Conservation (phyloP, 2,113 vertebrate genomes). For the Oryzias javanicus region DNA sequence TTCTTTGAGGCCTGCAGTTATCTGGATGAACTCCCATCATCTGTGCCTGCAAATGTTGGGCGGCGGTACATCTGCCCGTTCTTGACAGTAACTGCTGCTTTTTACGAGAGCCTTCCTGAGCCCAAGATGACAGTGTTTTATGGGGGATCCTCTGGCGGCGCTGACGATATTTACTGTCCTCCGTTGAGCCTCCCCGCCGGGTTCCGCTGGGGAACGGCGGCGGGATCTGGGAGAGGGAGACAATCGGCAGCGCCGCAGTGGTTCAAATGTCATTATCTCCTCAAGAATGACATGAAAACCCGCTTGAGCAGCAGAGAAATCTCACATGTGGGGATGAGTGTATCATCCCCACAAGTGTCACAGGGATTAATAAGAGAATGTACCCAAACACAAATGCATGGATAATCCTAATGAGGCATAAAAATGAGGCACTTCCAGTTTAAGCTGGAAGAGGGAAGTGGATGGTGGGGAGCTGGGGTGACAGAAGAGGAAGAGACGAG, state of each 20-base stretch:
- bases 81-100: constrained; percentile 14
- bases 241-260: constrained; percentile 12
- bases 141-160: background rate
- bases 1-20: background rate
- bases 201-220: background rate
- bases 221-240: constrained; percentile 11
- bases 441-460: constrained; percentile 23
- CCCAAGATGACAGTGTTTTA: constrained; percentile 10
- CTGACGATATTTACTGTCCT: constrained; percentile 1
- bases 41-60: background rate
- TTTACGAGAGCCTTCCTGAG: constrained; percentile 20
- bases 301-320: constrained; percentile 54
- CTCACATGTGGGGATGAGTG: constrained; percentile 62
- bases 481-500: constrained; percentile 21
- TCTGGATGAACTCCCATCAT: constrained; percentile 34
- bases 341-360: constrained; percentile 51
- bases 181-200: constrained; percentile 9
- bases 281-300: constrained; percentile 47
- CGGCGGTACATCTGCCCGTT: constrained; percentile 18
- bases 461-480: constrained; percentile 6
- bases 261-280: constrained; percentile 56
- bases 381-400: constrained; percentile 59
- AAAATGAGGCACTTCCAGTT: constrained; percentile 54
- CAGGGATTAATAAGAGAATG: constrained; percentile 62
- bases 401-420: constrained; percentile 61